phyloP scores from a whole-genome alignment of 1,140 invertebrate genomes.

The Pissodes strobi region DNA sequence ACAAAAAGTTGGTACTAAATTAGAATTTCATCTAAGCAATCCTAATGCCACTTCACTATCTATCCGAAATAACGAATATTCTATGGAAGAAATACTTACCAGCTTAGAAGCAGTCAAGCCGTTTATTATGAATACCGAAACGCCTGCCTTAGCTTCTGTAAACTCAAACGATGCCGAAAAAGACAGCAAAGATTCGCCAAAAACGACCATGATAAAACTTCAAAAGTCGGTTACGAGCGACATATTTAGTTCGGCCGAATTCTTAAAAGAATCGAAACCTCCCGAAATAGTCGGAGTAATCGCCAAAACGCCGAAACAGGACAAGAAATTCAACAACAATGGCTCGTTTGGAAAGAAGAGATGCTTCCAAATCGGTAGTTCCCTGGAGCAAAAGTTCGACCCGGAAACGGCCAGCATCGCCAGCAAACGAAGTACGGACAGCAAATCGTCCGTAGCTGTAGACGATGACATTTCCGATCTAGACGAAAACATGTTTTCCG shows the following conservation, averaged over 20 bases:
- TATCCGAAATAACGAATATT: constrained; percentile 6
- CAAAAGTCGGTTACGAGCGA: constrained; percentile 3
- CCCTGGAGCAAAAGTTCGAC: constrained; percentile 27
- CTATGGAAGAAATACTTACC: constrained; percentile 26
- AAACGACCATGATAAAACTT: neutral
- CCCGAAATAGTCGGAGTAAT: constrained; percentile 45
- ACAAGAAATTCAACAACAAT: constrained; percentile 23
- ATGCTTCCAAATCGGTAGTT: constrained; percentile 42
- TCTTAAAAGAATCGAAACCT: constrained; percentile 26
- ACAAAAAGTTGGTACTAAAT: too few species aligned
- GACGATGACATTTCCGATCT: constrained; percentile 45
- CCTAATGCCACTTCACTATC: neutral
- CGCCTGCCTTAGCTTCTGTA: neutral
- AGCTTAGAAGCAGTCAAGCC: constrained; percentile 20
- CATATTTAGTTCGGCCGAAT: constrained; percentile 24
- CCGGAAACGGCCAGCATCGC: constrained; percentile 23
- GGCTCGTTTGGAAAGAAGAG: constrained; percentile 42
- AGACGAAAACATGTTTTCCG: constrained; percentile 43
- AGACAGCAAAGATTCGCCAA: neutral
- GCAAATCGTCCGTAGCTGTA: constrained; percentile 22
- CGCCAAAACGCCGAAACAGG: constrained; percentile 36
- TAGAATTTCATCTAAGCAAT: too few species aligned
- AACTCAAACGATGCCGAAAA: neutral
- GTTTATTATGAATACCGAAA: constrained; percentile 16
- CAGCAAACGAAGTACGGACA: constrained; percentile 17